Percentiles rank a stretch among this genome's conserved stretches.
phyloP scores from a whole-genome alignment of 2,113 vertebrate species.

The Condylura cristata region DNA sequence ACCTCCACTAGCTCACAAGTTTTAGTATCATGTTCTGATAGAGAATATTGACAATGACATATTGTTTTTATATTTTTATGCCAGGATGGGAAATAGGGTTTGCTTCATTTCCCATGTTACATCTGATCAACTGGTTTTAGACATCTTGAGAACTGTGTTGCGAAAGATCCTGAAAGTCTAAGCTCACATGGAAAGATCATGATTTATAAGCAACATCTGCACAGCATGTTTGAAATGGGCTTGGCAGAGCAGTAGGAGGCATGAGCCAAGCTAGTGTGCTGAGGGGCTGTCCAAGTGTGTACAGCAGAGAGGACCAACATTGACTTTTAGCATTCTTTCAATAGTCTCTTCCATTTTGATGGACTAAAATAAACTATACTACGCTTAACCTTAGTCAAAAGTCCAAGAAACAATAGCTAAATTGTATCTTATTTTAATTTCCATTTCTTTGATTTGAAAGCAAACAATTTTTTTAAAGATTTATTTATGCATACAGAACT shows the following conservation, averaged over 20 bases:
- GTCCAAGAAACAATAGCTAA: neutral
- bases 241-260: neutral
- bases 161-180: neutral
- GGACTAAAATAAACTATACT: neutral
- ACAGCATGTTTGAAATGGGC: neutral
- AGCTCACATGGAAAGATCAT: neutral
- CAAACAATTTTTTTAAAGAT: constrained; percentile 14
- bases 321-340: neutral
- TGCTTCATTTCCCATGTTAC: neutral
- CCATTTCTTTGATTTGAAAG: neutral
- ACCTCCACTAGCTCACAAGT: neutral
- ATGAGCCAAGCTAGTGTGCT: neutral
- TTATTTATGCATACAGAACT: no score
- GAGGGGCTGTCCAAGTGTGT: neutral
- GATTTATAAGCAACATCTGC: neutral
- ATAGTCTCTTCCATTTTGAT: neutral
- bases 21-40: neutral
- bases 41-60: neutral
- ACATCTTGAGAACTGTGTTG: neutral
- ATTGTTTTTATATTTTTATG: neutral
- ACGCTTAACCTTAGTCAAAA: no score
- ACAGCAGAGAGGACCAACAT: neutral
- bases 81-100: neutral
- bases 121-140: neutral
- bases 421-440: neutral